These are phyloP conservation scores for Parazoanthus atlanticus DNA, from an alignment of 92 coral and sea anemone genomes.

Conservation along the genomic window DNA sequence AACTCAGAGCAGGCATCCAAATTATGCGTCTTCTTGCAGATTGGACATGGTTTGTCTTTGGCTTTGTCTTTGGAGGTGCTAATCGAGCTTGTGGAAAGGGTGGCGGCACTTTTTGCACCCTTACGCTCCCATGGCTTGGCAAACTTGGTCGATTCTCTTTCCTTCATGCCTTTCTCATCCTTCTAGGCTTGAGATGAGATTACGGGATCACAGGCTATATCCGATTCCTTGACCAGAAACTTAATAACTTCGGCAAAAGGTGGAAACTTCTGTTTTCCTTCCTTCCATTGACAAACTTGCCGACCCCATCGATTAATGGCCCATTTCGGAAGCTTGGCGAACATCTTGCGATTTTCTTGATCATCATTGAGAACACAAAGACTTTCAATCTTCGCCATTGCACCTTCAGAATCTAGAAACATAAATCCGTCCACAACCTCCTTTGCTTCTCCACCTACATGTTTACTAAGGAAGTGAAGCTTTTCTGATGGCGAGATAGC, in stretches of 20 bases:
- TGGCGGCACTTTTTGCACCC: conserved; percentile 18
- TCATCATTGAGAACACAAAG: no score
- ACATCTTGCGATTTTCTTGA: no score
- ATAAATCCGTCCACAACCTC: conserved; percentile 60
- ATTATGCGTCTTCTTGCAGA: conserved; percentile 47
- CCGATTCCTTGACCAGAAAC: no score
- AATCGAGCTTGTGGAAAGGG: conserved; percentile 43
- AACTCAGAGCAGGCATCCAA: conserved; percentile 65
- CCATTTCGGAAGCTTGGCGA: no score
- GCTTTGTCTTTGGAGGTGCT: conserved; percentile 11
- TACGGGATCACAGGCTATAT: no score
- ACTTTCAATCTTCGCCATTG: no score
- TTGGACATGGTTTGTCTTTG: conserved; percentile 51
- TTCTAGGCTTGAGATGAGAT: conserved; percentile 36
- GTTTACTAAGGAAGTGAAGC: conserved; percentile 57
- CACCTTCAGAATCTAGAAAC: conserved; percentile 57
- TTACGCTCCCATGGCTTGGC: conserved; percentile 12
- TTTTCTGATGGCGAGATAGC: conserved; percentile 47
- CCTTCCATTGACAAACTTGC: conserved; percentile 50
- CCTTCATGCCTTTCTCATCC: conserved; percentile 39
- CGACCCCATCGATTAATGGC: no score
- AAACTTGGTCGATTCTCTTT: conserved; percentile 28
- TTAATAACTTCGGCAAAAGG: conserved; percentile 56
- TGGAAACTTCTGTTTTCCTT: conserved; percentile 49
- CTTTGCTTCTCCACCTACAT: conserved; percentile 58